Evolutionary conservation across 2,888 invertebrate species (phyloP), one percentile per base, ranked within the genome.

Genomic region (Polia nebulosa): DNA sequence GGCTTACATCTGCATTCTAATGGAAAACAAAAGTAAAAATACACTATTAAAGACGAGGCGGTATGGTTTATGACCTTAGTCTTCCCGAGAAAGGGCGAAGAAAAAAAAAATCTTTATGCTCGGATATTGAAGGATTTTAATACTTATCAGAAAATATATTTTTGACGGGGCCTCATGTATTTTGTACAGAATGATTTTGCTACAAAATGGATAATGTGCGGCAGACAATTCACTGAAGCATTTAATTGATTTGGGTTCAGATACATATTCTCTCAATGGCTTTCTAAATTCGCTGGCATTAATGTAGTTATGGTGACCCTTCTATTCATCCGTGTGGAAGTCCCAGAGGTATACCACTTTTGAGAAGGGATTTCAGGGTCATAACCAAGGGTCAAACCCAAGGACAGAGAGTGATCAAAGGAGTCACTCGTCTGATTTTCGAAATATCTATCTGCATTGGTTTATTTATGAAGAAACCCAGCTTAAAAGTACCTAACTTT

Each of bases 211-310:
- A 39, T 55, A 77, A 64, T 66, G 77, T 77, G 77, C 41, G 62
- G 47, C 36, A 66, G 77, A 76, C 72, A 66, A 72, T 77, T 72
- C 72, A 72, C 56, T 77, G 72, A 59, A 77, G 72, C 66, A 77
- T 76, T 77, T 76, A 77, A 76, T 76, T 77, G 77, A 72, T 62
- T 72, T 65, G 59, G 77, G 76, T 76, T 66, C 72, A 66, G 3
- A 77, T 72, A 77, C 63, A 77, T 76, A 59, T 56, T 66, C 66
- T 44, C 45, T 44, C 29, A 36, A 20, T 66, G 62, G 59, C 25
- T 65, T 65, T 76, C 61, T 62, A 60, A 56, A 62, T 71, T 73
- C 53, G 52, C 22, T 66, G 45, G 49, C 32, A 47, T 69, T 63
- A 60, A 69, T 64, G 45, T 66, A 58, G 47, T 34, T 65, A 65